Evolutionary conservation across 2,888 invertebrate species (phyloP).

Genomic region (Callimorpha dominula): DNA sequence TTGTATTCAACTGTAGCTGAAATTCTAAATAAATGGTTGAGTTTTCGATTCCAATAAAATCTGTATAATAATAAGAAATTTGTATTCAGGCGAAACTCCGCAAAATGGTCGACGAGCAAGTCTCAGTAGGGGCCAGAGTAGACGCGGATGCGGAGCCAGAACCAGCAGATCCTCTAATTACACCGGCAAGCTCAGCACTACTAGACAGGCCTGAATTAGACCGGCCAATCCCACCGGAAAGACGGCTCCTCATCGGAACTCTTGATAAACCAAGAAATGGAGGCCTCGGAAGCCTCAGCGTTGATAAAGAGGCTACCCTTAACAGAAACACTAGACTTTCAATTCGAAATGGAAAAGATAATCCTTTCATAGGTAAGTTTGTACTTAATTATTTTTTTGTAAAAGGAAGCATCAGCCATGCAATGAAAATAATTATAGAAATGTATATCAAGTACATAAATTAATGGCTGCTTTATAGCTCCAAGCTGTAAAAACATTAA

Average conservation of each 20-base stretch:
- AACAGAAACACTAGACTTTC: slow-evolving; percentile 76
- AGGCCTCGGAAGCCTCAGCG: slow-evolving; percentile 75
- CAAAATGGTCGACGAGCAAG: slow-evolving; percentile 96
- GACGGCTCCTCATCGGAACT: slow-evolving; percentile 78
- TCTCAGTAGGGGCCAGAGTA: slow-evolving; percentile 88
- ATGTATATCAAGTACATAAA: too few relatives aligned
- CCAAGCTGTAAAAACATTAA: too few relatives aligned
- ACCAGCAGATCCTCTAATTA: slow-evolving; percentile 84
- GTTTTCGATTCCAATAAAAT: neutral
- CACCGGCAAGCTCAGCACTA: slow-evolving; percentile 81
- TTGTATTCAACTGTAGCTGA: neutral
- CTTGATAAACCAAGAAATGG: slow-evolving; percentile 82
- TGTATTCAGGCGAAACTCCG: slow-evolving; percentile 90
- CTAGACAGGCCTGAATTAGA: slow-evolving; percentile 72
- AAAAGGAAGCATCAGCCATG: too few relatives aligned
- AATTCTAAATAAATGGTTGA: neutral
- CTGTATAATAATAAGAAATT: neutral
- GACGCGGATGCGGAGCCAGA: slow-evolving; percentile 84
- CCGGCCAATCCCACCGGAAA: slow-evolving; percentile 77
- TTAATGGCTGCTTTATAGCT: too few relatives aligned
- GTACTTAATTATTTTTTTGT: neutral
- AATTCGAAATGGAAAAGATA: slow-evolving; percentile 82
- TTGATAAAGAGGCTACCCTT: slow-evolving; percentile 80
- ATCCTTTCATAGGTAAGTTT: slow-evolving; percentile 78
- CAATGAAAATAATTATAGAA: too few relatives aligned